Conservation (phyloP, 2,113 vertebrate genomes). For the Origma solitaria region DNA sequence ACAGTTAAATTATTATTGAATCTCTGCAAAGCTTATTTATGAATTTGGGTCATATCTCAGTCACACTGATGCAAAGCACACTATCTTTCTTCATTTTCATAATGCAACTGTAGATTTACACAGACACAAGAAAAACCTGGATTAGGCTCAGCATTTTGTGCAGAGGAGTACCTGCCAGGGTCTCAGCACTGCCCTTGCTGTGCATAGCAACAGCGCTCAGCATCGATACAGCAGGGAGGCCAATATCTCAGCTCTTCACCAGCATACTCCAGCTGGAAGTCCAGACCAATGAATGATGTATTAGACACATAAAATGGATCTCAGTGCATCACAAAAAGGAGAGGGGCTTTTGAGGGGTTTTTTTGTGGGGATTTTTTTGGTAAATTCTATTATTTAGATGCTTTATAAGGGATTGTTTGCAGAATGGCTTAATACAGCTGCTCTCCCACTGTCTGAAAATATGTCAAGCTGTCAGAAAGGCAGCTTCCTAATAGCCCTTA, state of each 20-base stretch:
- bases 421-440: neutral
- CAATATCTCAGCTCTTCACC: neutral
- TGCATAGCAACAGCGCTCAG: neutral
- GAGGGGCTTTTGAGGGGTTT: neutral
- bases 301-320: neutral
- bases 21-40: neutral
- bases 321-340: neutral
- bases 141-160: neutral
- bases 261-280: neutral
- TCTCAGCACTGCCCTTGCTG: neutral
- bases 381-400: neutral
- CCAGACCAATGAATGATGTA: neutral
- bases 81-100: neutral
- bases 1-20: neutral
- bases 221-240: neutral
- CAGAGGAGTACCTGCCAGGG: neutral
- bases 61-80: neutral
- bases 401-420: neutral
- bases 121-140: neutral
- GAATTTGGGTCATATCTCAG: neutral
- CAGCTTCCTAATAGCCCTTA: neutral
- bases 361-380: neutral
- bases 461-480: neutral
- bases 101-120: neutral
- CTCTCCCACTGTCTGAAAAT: slow-evolving; percentile 12